A percentile compares a stretch with the other conserved stretches of the same genome.
These are phyloP conservation scores for Phylloscopus trochiloides DNA, from an alignment of 2,113 vertebrate genomes.

Conservation along the genomic window DNA sequence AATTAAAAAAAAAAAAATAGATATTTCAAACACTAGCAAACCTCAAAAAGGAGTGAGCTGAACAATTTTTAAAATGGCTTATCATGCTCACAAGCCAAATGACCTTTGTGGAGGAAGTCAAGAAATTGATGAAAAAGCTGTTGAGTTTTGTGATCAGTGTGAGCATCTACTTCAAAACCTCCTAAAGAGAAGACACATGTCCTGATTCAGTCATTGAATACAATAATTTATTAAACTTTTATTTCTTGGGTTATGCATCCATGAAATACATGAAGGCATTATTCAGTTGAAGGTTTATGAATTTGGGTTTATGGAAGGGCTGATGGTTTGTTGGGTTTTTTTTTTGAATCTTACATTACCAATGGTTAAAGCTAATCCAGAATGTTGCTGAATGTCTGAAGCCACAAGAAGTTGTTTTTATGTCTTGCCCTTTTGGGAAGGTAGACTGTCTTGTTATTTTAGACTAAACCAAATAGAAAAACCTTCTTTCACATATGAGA, in stretches of 20 bases:
- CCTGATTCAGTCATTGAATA: background rate
- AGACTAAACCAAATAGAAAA: conserved; percentile 8
- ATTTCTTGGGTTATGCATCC: background rate
- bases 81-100: background rate
- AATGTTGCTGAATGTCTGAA: background rate
- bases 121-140: background rate
- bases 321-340: background rate
- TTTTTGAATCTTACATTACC: background rate
- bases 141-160: background rate
- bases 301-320: background rate
- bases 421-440: background rate
- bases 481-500: background rate
- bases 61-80: background rate
- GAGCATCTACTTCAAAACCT: background rate
- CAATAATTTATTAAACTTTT: background rate
- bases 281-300: background rate
- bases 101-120: background rate
- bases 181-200: background rate
- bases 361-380: background rate
- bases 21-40: background rate
- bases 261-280: background rate
- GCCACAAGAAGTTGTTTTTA: background rate
- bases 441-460: background rate
- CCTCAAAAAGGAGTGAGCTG: background rate
- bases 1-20: no score